Conservation (phyloP, 2,888 invertebrate species). For the Callosobruchus maculatus region DNA sequence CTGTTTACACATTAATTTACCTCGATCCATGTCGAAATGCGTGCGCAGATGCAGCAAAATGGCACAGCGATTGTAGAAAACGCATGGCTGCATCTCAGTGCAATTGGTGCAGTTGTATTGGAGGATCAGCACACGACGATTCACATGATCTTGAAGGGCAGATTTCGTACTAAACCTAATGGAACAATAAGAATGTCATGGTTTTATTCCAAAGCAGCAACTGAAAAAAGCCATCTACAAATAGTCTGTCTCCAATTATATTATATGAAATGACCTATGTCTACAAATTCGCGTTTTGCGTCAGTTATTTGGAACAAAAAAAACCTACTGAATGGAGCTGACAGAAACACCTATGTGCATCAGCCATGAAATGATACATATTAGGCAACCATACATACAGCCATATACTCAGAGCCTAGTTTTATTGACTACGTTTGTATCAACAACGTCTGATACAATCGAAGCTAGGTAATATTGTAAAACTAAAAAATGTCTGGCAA, state of each 20-base stretch:
- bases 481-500: too few species aligned
- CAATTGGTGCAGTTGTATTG: constrained; percentile 40
- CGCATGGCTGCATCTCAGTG: constrained; percentile 19
- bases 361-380: neutral
- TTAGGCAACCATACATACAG: constrained; percentile 2
- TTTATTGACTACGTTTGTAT: neutral
- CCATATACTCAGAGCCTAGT: neutral
- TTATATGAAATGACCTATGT: too few species aligned
- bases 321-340: too few species aligned
- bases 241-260: too few species aligned
- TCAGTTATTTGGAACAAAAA: too few species aligned
- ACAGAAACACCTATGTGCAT: too few species aligned
- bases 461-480: too few species aligned
- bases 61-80: constrained; percentile 45
- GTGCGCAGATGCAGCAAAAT: constrained; percentile 41
- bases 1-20: too few species aligned
- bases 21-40: constrained; percentile 36
- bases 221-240: too few species aligned
- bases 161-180: constrained; percentile 43
- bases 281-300: too few species aligned
- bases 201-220: too few species aligned
- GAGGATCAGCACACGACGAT: constrained; percentile 39
- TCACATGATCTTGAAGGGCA: constrained; percentile 44
- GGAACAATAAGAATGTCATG: constrained; percentile 7
- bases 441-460: neutral